Evolutionary conservation across 1,140 invertebrate genomes (phyloP).

Genomic region (Branchinecta lynchi): DNA sequence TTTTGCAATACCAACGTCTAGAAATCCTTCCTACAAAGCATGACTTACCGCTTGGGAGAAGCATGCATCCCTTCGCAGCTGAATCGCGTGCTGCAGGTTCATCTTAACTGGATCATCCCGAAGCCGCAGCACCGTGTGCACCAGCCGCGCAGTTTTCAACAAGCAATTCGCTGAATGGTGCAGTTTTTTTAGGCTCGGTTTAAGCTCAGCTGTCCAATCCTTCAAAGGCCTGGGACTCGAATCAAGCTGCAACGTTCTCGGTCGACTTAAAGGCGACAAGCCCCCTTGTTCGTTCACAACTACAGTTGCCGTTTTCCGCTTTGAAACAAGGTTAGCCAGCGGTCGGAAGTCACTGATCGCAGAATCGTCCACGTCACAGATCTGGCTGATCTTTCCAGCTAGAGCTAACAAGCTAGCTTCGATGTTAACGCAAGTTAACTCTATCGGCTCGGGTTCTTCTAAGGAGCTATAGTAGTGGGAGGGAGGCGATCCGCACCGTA

Average conservation of each 20-base stretch:
- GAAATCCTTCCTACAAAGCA: conserved; percentile 12
- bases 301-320: conserved; percentile 21
- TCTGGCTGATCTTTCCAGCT: conserved; percentile 13
- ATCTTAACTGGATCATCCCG: conserved; percentile 52
- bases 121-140: conserved; percentile 71
- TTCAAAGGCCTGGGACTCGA: conserved; percentile 31
- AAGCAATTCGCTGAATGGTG: conserved; percentile 62
- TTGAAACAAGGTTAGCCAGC: conserved; percentile 14
- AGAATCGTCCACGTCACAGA: neutral
- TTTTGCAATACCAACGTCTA: neutral
- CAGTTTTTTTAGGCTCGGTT: conserved; percentile 63
- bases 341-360: neutral
- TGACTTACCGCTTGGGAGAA: conserved; percentile 74
- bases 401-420: conserved; percentile 42
- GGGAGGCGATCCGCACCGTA: conserved; percentile 51
- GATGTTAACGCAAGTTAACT: conserved; percentile 71
- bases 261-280: neutral
- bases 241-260: neutral
- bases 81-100: conserved; percentile 43
- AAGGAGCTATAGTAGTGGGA: conserved; percentile 65
- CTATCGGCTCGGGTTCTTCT: conserved; percentile 64
- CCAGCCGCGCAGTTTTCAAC: conserved; percentile 60
- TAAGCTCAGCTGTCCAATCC: conserved; percentile 57
- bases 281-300: conserved; percentile 1
- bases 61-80: conserved; percentile 66